A percentile compares a stretch with the other conserved stretches of the same genome.
Conservation (phyloP, 2,888 invertebrate species). For the Yponomeuta sedellus region DNA sequence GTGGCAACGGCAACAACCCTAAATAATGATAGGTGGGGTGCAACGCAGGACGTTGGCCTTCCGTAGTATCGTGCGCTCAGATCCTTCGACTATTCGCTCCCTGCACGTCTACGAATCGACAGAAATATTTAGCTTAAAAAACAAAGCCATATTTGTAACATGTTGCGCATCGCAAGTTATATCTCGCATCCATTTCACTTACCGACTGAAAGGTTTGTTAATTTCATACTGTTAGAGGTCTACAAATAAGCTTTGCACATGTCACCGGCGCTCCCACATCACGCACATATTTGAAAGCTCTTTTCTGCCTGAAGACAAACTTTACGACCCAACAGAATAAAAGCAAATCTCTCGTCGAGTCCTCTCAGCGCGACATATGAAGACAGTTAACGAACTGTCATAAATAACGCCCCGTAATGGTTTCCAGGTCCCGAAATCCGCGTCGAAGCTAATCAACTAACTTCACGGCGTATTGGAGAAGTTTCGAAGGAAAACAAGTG, state of each 20-base stretch:
- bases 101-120: background rate
- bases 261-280: background rate
- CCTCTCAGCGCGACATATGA: background rate
- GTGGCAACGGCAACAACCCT: background rate
- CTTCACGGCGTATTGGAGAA: constrained; percentile 34
- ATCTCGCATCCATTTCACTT: background rate
- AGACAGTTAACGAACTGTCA: constrained; percentile 27
- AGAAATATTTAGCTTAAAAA: background rate
- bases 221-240: background rate
- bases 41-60: constrained; percentile 59
- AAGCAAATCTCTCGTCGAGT: constrained; percentile 9
- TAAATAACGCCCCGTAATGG: constrained; percentile 42
- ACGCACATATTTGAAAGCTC: background rate
- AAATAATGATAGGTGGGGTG: constrained; percentile 50
- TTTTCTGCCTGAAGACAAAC: background rate
- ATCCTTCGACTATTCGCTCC: background rate
- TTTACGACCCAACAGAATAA: constrained; percentile 8
- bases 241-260: background rate
- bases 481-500: constrained; percentile 20
- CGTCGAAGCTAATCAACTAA: constrained; percentile 35
- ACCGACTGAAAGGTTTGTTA: background rate
- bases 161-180: background rate
- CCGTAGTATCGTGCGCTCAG: constrained; percentile 30
- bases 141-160: background rate
- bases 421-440: constrained; percentile 44